Evolutionary conservation across 2,888 invertebrate species (phyloP), one percentile per base, ranked within the genome.

Genomic region (Yponomeuta plumbellus): DNA sequence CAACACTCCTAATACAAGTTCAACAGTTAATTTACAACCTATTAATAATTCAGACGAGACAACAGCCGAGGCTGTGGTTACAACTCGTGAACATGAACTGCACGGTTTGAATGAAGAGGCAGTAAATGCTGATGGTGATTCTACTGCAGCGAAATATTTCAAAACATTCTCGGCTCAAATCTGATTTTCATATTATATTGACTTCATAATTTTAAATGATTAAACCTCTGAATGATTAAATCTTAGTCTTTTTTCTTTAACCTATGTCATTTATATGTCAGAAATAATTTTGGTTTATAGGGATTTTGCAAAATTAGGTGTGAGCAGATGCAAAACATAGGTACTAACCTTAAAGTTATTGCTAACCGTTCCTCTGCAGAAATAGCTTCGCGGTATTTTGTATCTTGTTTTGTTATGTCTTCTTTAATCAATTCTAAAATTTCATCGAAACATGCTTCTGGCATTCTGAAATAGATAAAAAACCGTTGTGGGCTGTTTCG

Each of bases 381-480:
- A 65, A 69, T 69, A 65, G 69, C 67, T 63, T 67, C 61, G 40
- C 69, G 66, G 63, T 65, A 69, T 61, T 26, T 26, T 26, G 69
- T 67, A 66, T 67, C 67, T 69, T 67, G 67, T 67, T 69, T 67
- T 66, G 61, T 66, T 67, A 69, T 69, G 63, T 67, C 67, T 66
- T 57, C 63, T 34, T 59, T 59, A 64, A 67, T 67, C 67, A 67
- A 56, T 44, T 61, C 62, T 61, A 66, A 61, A 44, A 62, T 62
- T 61, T 61, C 66, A 66, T 67, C 67, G 65, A 64, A 64, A 34
- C 34, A 34, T 34, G 34, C 34, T 34, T 34, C 34, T 34, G 34
- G 34, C 34, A 34, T 34, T 34, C 34, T 34, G 34, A 34, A 34
- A 34, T 34, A 34, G 34, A 34, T 34, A 34, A 34, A 34, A 34